phyloP scores from a whole-genome alignment of 2,113 vertebrate genomes.

The Cervus canadensis region DNA sequence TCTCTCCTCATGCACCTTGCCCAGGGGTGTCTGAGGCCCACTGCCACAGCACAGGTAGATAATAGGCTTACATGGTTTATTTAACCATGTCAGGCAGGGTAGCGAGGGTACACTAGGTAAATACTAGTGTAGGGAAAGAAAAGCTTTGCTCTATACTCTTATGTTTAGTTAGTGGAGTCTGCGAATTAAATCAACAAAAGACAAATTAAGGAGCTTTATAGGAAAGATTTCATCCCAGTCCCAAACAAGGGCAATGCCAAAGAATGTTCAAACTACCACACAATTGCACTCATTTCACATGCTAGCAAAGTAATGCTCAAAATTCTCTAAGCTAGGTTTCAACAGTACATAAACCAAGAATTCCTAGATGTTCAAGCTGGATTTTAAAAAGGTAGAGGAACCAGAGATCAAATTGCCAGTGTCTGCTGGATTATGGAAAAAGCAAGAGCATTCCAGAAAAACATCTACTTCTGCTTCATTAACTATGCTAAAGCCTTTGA shows the following conservation, averaged over 20 bases:
- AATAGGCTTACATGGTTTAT: not conserved
- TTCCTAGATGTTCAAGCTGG: not conserved
- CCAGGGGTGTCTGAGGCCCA: not conserved
- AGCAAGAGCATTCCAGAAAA: not conserved
- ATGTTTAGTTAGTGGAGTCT: not conserved
- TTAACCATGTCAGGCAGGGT: not conserved
- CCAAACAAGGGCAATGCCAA: not conserved
- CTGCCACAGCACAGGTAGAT: not conserved
- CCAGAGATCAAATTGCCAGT: not conserved
- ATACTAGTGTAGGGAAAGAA: not conserved
- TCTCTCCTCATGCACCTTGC: not conserved
- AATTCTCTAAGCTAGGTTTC: not conserved
- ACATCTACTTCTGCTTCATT: not conserved
- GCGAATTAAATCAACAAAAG: not conserved
- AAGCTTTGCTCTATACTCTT: not conserved
- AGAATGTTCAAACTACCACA: not conserved
- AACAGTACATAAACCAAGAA: not conserved
- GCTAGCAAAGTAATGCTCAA: not conserved
- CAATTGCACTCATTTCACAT: not conserved
- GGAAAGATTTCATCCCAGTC: not conserved
- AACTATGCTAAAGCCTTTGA: not conserved
- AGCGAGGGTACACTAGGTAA: not conserved
- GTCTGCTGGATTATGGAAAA: not conserved
- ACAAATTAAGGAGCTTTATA: not conserved
- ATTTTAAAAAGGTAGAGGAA: not conserved